Evolutionary conservation across 2,888 invertebrate species (phyloP).

Genomic region (Thumatha senex): DNA sequence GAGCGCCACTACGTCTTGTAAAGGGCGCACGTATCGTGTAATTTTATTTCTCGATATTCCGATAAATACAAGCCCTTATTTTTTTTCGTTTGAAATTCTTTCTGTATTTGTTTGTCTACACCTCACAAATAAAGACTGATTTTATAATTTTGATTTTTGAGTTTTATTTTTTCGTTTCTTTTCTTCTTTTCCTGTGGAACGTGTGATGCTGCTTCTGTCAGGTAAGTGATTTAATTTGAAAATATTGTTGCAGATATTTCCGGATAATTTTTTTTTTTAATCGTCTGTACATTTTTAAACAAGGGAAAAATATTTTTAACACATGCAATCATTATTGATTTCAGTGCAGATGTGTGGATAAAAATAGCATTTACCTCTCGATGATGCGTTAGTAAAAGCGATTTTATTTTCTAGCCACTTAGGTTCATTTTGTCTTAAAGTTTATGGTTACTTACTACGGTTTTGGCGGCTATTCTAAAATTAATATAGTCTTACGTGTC

Average conservation of each 20-base stretch:
- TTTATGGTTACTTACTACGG: conserved; percentile 28
- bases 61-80: conserved; percentile 36
- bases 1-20: conserved; percentile 71
- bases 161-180: conserved; percentile 40
- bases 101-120: conserved; percentile 20
- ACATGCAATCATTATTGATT: conserved; percentile 57
- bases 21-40: conserved; percentile 51
- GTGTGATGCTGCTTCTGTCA: conserved; percentile 42
- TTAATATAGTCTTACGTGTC: conserved; percentile 33
- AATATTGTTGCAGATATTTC: conserved; percentile 26
- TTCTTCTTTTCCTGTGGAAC: conserved; percentile 50
- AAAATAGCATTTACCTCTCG: conserved; percentile 51
- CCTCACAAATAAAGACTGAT: conserved; percentile 39
- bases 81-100: conserved; percentile 21
- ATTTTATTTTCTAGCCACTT: conserved; percentile 32
- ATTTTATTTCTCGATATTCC: neutral
- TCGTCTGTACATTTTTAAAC: conserved; percentile 2
- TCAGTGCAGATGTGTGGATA: conserved; percentile 49
- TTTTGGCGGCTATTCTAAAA: conserved; percentile 15
- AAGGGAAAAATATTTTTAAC: conserved; percentile 24
- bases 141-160: conserved; percentile 31
- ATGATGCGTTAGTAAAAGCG: conserved; percentile 21
- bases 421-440: conserved; percentile 28
- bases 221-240: conserved; percentile 54
- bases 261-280: conserved; percentile 2